These are phyloP conservation scores for Mus pahari DNA, from an alignment of 2,113 vertebrate genomes.

Conservation along the genomic window DNA sequence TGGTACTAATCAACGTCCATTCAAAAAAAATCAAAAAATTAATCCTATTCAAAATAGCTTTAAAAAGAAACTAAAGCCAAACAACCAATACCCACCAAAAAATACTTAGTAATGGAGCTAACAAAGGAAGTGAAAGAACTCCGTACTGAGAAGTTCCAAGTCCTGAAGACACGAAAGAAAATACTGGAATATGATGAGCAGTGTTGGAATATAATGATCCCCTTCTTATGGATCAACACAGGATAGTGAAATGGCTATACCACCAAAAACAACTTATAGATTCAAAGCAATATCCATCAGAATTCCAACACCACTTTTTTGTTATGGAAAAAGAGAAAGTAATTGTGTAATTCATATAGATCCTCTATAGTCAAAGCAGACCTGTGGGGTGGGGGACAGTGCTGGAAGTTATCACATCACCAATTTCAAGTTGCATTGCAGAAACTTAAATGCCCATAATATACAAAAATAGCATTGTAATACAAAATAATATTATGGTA, in stretches of 20 bases:
- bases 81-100: neutral
- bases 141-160: neutral
- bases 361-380: no score
- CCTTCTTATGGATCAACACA: neutral
- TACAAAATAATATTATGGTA: neutral
- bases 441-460: neutral
- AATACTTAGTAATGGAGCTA: neutral
- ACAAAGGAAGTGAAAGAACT: neutral
- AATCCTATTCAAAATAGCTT: neutral
- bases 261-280: neutral
- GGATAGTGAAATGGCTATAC: neutral
- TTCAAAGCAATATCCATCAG: neutral
- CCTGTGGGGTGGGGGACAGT: no score
- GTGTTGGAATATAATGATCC: no score
- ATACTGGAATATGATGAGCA: neutral
- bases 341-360: neutral
- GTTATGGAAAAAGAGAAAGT: neutral
- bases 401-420: neutral
- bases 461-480: conserved; percentile 27
- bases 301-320: no score
- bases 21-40: neutral
- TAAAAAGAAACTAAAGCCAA: neutral
- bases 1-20: neutral
- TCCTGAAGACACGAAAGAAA: neutral
- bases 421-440: neutral